Evolutionary conservation across 2,888 invertebrate genomes (phyloP).

Genomic region (Sphaerophoria rueppellii): DNA sequence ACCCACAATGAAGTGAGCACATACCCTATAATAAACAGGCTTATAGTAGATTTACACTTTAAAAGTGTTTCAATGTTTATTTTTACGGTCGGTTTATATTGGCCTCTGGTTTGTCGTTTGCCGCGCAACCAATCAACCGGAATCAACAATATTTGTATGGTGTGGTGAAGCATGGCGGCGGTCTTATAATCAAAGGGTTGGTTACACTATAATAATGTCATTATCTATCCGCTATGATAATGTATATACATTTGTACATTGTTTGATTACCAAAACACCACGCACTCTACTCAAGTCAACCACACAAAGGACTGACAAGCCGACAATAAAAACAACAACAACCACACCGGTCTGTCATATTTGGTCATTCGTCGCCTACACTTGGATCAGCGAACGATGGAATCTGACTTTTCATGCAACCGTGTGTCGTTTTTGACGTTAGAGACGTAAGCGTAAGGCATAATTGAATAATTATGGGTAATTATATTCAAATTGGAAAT

Average conservation of each 20-base stretch:
- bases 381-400: constrained; percentile 37
- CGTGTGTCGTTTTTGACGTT: background rate
- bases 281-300: constrained; percentile 58
- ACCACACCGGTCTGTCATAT: background rate
- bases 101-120: background rate
- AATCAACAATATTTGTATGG: constrained; percentile 30
- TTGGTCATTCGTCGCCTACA: constrained; percentile 15
- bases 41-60: constrained; percentile 57
- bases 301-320: constrained; percentile 41
- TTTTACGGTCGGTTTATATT: constrained; percentile 1
- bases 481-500: constrained; percentile 68
- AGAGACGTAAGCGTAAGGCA: constrained; percentile 21
- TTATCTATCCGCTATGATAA: constrained; percentile 64
- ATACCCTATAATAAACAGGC: constrained; percentile 24
- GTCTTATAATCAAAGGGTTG: constrained; percentile 60
- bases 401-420: constrained; percentile 15
- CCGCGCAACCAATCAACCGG: constrained; percentile 10
- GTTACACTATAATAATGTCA: constrained; percentile 71
- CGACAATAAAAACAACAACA: background rate
- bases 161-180: constrained; percentile 25
- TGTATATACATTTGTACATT: constrained; percentile 24
- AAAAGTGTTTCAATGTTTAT: constrained; percentile 56
- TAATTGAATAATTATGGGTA: constrained; percentile 72
- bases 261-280: constrained; percentile 59
- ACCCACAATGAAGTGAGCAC: constrained; percentile 18